Evolutionary conservation across 2,113 vertebrate species (phyloP).

Genomic region (Heterochromis multidens): DNA sequence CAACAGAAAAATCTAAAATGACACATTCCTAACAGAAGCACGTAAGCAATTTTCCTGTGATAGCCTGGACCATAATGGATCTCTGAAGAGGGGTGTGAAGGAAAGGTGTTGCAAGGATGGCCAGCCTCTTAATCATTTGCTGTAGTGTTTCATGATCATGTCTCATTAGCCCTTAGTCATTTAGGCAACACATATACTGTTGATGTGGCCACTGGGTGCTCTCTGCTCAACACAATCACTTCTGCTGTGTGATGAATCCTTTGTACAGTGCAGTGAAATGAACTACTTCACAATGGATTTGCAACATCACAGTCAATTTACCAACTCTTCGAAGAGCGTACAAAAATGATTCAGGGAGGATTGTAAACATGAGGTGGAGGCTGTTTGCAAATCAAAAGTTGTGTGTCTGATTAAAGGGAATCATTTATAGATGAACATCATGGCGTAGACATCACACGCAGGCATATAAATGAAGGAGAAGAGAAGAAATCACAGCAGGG

Average conservation of each 20-base stretch:
- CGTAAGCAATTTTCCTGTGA: not conserved
- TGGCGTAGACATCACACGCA: not conserved
- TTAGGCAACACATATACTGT: not conserved
- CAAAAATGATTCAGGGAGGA: not conserved
- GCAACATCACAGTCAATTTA: not conserved
- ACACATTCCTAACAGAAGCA: slow-evolving; percentile 12
- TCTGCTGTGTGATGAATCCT: not conserved
- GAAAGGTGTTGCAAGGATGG: not conserved
- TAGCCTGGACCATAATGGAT: not conserved
- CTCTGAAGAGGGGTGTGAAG: not conserved
- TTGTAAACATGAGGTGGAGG: not conserved
- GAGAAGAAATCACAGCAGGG: slow-evolving; percentile 12
- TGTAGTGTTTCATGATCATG: not conserved
- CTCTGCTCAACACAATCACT: not conserved
- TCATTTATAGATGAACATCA: not conserved
- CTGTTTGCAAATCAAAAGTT: not conserved
- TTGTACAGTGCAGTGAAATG: not conserved
- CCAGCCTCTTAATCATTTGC: slow-evolving; percentile 5
- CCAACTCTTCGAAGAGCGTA: not conserved
- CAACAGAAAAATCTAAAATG: not conserved
- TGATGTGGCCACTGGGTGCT: not conserved
- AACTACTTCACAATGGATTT: not conserved
- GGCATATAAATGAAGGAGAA: slow-evolving; percentile 18
- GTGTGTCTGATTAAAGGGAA: slow-evolving; percentile 6
- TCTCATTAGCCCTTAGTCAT: slow-evolving; percentile 18